A percentile compares a stretch with the other conserved stretches of the same genome.
Evolutionary conservation across 2,113 vertebrate species (phyloP).

Genomic region (Rissa tridactyla): DNA sequence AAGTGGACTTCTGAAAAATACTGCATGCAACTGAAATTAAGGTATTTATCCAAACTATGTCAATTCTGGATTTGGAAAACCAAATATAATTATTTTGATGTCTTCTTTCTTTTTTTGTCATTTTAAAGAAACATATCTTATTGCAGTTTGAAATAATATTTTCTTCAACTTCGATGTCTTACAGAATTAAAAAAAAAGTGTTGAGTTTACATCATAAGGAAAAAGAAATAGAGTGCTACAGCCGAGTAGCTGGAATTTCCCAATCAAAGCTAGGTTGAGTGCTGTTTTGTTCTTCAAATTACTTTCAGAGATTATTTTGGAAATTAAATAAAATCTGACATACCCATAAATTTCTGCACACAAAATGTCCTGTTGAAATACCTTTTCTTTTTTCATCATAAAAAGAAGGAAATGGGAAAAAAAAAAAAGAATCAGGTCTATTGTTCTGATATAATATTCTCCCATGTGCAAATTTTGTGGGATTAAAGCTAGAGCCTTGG

Average conservation of each 20-base stretch:
- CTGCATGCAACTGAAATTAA: neutral
- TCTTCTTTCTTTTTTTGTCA: neutral
- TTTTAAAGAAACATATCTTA: neutral
- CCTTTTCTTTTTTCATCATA: neutral
- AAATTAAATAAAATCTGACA: neutral
- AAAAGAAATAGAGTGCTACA: rapidly evolving
- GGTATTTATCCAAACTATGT: neutral
- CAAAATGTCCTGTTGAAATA: neutral
- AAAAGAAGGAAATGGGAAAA: neutral
- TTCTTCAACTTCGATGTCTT: neutral
- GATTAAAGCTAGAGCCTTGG: neutral
- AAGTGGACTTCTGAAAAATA: neutral
- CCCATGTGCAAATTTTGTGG: neutral
- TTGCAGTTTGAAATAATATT: neutral
- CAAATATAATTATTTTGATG: neutral
- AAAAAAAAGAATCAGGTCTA: neutral
- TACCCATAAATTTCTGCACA: neutral
- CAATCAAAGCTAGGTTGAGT: neutral
- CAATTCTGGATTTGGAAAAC: neutral
- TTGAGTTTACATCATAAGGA: neutral
- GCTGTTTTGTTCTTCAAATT: neutral
- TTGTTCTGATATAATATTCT: neutral
- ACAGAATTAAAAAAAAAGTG: neutral
- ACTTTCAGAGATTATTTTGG: neutral
- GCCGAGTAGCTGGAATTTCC: neutral